phyloP scores from a whole-genome alignment of 2,797 vertebrate species.

The Lagocephalus sceleratus region DNA sequence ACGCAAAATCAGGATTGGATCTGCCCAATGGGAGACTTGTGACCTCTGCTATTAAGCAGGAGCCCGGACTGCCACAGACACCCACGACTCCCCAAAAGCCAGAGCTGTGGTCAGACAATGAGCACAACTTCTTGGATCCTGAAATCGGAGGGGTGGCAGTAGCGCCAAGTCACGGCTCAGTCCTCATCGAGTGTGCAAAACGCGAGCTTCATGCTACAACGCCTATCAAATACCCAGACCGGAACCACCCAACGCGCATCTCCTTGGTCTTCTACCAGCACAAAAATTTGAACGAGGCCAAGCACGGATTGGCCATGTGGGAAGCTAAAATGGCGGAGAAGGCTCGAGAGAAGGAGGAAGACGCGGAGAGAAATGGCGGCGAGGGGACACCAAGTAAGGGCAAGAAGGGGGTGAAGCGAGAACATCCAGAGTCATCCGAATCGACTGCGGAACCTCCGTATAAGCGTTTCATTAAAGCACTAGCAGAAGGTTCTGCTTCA shows the following conservation, averaged over 20 bases:
- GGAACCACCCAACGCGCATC: slow-evolving; percentile 91
- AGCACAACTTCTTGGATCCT: slow-evolving; percentile 96
- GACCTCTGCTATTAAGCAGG: slow-evolving; percentile 71
- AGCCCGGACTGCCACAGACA: slow-evolving; percentile 57
- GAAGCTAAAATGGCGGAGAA: slow-evolving; percentile 98
- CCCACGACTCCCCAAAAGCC: slow-evolving; percentile 78
- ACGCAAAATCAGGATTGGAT: slow-evolving; percentile 67
- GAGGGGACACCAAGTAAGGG: slow-evolving; percentile 89
- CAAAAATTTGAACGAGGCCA: slow-evolving; percentile 97
- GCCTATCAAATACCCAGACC: slow-evolving; percentile 90
- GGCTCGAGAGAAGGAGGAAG: slow-evolving; percentile 94
- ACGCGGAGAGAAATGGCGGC: slow-evolving; percentile 86
- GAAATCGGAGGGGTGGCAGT: slow-evolving; percentile 96
- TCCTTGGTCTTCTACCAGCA: slow-evolving; percentile 99
- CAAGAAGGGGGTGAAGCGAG: slow-evolving; percentile 89
- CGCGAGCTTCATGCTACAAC: slow-evolving; percentile 97
- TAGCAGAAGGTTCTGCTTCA: slow-evolving; percentile 86
- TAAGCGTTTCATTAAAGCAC: slow-evolving; percentile 88
- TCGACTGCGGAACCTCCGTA: slow-evolving; percentile 80
- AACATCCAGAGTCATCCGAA: slow-evolving; percentile 83
- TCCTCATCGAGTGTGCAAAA: slow-evolving; percentile 98
- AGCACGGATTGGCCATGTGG: slow-evolving; percentile 94
- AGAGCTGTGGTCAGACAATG: slow-evolving; percentile 97
- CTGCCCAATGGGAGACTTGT: slow-evolving; percentile 68
- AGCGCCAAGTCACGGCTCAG: slow-evolving; percentile 93